phyloP scores from a whole-genome alignment of 2,797 vertebrate species.

The Labeo calbasu region DNA sequence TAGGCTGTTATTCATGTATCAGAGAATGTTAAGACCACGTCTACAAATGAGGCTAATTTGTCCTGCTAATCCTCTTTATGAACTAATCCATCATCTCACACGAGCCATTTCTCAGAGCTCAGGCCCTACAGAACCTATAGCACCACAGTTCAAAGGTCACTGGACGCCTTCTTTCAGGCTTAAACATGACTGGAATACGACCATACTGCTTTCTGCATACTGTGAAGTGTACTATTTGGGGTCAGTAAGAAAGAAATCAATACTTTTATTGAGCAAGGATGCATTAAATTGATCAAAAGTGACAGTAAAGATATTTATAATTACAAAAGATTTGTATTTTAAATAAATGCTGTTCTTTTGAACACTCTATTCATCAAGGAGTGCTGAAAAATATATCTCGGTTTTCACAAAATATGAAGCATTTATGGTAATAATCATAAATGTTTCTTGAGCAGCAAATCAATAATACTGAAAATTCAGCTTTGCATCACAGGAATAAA shows the following conservation, averaged over 20 bases:
- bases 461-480: background rate
- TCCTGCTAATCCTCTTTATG: conserved; percentile 39
- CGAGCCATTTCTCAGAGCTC: background rate
- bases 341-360: background rate
- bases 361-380: background rate
- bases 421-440: background rate
- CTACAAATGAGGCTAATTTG: background rate
- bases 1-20: conserved; percentile 7
- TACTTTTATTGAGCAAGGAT: background rate
- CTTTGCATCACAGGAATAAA: background rate
- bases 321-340: background rate
- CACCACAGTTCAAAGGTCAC: conserved; percentile 22
- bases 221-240: background rate
- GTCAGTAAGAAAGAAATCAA: background rate
- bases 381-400: background rate
- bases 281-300: background rate
- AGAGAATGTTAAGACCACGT: background rate
- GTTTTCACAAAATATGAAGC: background rate
- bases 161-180: background rate
- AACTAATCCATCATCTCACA: conserved; percentile 39
- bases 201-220: background rate
- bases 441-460: background rate
- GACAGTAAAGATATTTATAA: background rate
- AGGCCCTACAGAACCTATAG: conserved; percentile 7
- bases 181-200: background rate